phyloP scores from a whole-genome alignment of 2,888 invertebrate species.

The Aproaerema taeniolella region DNA sequence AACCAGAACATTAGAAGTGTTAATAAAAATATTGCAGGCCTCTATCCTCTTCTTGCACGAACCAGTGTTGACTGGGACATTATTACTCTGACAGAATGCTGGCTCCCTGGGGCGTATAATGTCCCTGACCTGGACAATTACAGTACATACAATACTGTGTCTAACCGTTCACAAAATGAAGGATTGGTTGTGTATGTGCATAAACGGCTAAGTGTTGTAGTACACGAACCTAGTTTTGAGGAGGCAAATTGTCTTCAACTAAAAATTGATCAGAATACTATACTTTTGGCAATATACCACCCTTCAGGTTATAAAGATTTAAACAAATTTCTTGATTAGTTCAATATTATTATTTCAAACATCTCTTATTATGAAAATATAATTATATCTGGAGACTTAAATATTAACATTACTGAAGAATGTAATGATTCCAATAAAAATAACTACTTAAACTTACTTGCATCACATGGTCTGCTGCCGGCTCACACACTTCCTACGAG shows the following conservation, averaged over 20 bases:
- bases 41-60: neutral
- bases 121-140: neutral
- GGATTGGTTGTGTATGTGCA: neutral
- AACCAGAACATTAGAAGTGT: neutral
- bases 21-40: neutral
- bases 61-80: neutral
- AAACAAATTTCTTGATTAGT: neutral
- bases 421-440: neutral
- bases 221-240: neutral
- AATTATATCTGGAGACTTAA: neutral
- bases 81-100: neutral
- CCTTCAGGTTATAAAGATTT: neutral
- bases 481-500: neutral
- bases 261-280: neutral
- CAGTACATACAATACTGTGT: neutral
- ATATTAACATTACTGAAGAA: neutral
- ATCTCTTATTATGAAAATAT: neutral
- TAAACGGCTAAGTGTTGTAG: neutral
- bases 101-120: neutral
- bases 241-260: neutral
- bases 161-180: neutral
- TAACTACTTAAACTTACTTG: neutral
- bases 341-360: neutral
- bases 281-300: neutral
- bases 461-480: neutral